Base-by-base conservation (phyloP, 1,140 invertebrate species). In the Muscidifurax raptorellus region DNA sequence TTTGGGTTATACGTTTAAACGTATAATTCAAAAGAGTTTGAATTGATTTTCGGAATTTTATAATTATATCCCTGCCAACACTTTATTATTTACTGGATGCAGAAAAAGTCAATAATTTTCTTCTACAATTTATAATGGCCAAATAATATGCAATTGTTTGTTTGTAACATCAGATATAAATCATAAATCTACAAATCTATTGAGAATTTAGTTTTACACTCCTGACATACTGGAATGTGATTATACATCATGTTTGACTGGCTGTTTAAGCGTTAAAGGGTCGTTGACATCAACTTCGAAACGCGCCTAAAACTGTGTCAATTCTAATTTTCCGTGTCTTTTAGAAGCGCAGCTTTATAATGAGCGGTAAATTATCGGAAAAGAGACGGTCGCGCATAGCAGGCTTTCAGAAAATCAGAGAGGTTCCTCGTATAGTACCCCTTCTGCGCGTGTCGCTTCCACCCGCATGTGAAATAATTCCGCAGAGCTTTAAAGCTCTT, bases 351-450 rank as follows among this genome's bases (percentile, higher is more conserved):
- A 18, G 3, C 52, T 59, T 59, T 59, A 59, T 91, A 91, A 91
- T 90, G 89, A 90, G 84, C 87, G 86, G 85, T 89, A 90, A 90
- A 91, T 91, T 91, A 91, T 91, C 90, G 90, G 90, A 91, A 91
- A 91, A 91, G 89, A 90, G 88, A 82, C 85, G 85, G 86, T 86
- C 71, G 86, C 67, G 84, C 83, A 86, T 89, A 91, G 82, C 90
- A 91, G 90, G 90, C 83, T 88, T 78, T 76, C 87, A 91, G 90
- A 85, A 71, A 52, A 82, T 74, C 59, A 86, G 79, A 84, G 90
- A 91, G 88, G 89, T 90, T 86, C 80, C 79, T 86, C 86, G 83
- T 80, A 87, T 72, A 83, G 69, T 87, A 84, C 83, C 82, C 85
- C n/a, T n/a, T 87, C 85, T 74, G 40, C 82, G 47, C 52, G 10